Evolutionary conservation across 2,113 vertebrate genomes (phyloP).

Genomic region (Cebus imitator): DNA sequence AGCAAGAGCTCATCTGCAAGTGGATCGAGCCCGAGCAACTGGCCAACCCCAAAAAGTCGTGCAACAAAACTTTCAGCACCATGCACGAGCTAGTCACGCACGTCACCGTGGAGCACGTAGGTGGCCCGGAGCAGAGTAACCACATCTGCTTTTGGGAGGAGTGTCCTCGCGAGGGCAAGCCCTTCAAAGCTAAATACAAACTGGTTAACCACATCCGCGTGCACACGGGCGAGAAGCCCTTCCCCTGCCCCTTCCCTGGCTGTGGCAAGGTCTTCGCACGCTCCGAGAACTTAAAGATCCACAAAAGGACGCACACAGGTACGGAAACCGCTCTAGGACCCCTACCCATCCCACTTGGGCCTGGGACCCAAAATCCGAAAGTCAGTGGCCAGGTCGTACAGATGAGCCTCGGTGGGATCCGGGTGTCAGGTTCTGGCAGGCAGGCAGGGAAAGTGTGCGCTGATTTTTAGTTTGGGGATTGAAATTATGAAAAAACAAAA

Average conservation of each 20-base stretch:
- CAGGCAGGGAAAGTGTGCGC: background rate
- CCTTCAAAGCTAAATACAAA: conserved; percentile 99
- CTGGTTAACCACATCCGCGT: conserved; percentile 99
- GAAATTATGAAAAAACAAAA: background rate
- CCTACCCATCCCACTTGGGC: conserved; percentile 84
- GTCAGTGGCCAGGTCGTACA: background rate
- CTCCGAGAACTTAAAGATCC: conserved; percentile 99
- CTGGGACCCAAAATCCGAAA: conserved; percentile 80
- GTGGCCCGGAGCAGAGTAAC: conserved; percentile 94
- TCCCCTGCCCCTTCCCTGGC: conserved; percentile 98
- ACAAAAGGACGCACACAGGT: conserved; percentile 99
- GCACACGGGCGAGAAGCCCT: conserved; percentile 98
- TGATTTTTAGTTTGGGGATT: background rate
- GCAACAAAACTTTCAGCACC: conserved; percentile 98
- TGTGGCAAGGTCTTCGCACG: conserved; percentile 99
- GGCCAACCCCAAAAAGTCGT: conserved; percentile 97
- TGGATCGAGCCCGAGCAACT: conserved; percentile 98
- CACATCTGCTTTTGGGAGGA: conserved; percentile 97
- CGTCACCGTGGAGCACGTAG: conserved; percentile 96
- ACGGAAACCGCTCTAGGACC: conserved; percentile 67
- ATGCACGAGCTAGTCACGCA: conserved; percentile 98
- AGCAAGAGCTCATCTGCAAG: conserved; percentile 99
- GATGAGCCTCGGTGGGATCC: background rate
- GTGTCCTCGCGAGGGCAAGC: conserved; percentile 97
- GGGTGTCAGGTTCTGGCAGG: background rate